Percentiles rank a stretch among this genome's conserved stretches.
phyloP scores from a whole-genome alignment of 2,888 invertebrate species.

The Encarsia formosa region DNA sequence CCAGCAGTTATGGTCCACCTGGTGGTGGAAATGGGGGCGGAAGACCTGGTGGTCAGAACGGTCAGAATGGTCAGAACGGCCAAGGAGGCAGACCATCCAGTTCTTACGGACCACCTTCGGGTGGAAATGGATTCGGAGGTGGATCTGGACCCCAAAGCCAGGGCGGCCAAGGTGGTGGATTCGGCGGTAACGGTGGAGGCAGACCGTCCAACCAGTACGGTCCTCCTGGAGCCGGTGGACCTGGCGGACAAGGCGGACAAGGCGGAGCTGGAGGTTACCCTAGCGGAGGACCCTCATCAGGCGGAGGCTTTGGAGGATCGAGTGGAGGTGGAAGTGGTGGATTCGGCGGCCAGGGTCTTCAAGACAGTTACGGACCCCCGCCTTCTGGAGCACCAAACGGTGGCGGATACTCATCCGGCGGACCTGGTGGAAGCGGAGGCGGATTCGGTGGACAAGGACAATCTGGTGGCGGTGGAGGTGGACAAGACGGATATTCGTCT shows the following conservation, averaged over 20 bases:
- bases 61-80: not conserved
- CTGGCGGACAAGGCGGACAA: constrained; percentile 30
- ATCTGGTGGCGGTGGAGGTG: too few species aligned
- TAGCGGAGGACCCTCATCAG: constrained; percentile 27
- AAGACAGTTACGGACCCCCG: constrained; percentile 34
- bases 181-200: constrained; percentile 27
- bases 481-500: constrained; percentile 25
- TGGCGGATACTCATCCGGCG: constrained; percentile 26
- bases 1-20: not conserved
- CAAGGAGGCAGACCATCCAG: constrained; percentile 32
- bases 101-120: constrained; percentile 45
- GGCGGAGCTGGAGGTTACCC: constrained; percentile 32
- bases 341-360: constrained; percentile 20
- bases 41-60: too few species aligned
- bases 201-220: constrained; percentile 43
- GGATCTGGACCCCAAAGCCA: too few species aligned
- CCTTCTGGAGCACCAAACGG: constrained; percentile 29
- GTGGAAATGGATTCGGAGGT: constrained; percentile 27
- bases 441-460: constrained; percentile 24
- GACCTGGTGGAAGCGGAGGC: constrained; percentile 23
- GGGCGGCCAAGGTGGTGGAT: too few species aligned
- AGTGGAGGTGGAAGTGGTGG: constrained; percentile 30
- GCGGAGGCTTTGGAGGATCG: constrained; percentile 9
- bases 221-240: constrained; percentile 38
- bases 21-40: too few species aligned